phyloP scores from a whole-genome alignment of 2,113 vertebrate species.

The Tachysurus fulvidraco region DNA sequence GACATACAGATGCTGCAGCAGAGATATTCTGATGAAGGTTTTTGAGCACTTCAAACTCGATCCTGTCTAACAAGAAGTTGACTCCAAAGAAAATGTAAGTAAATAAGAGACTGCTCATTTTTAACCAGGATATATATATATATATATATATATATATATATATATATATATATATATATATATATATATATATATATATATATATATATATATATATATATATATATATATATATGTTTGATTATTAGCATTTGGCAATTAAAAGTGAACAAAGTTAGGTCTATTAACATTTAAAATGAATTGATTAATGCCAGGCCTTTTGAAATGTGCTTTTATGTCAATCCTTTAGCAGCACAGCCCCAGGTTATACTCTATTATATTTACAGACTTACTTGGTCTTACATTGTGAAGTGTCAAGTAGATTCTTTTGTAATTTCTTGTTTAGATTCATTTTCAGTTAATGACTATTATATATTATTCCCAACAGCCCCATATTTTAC shows the following conservation, averaged over 20 bases:
- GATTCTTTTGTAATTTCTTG: neutral
- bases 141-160: too few species aligned
- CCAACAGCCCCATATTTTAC: neutral
- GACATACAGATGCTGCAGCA: constrained; percentile 11
- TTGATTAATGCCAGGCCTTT: neutral
- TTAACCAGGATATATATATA: too few species aligned
- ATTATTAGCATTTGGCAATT: neutral
- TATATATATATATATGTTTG: too few species aligned
- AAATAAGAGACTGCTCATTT: neutral
- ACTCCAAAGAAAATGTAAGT: constrained; percentile 64
- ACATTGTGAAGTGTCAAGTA: neutral
- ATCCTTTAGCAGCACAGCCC: neutral
- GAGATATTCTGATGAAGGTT: constrained; percentile 24
- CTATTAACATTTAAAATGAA: neutral
- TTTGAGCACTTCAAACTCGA: constrained; percentile 53
- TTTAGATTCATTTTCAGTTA: neutral
- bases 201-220: too few species aligned
- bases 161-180: too few species aligned
- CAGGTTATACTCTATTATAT: neutral
- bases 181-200: too few species aligned
- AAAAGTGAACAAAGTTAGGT: neutral
- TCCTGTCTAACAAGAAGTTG: constrained; percentile 42
- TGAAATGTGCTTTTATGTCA: neutral
- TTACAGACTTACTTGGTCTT: neutral
- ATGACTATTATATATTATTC: neutral